Evolutionary conservation across 2,797 vertebrate species (phyloP).

Genomic region (Cirrhinus molitorella): DNA sequence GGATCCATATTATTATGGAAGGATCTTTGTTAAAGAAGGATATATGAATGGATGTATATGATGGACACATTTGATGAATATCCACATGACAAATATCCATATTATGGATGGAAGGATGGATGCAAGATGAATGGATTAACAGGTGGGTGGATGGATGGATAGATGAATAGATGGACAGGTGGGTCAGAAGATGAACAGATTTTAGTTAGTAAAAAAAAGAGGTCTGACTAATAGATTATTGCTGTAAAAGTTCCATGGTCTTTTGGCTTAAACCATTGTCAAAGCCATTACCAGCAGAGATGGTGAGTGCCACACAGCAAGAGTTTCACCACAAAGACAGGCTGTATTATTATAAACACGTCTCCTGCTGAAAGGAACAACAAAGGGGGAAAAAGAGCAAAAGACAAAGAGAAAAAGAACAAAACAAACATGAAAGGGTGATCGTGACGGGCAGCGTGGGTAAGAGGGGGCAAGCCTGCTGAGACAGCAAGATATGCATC

Average conservation of each 20-base stretch:
- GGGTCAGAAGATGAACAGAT: neutral
- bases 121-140: neutral
- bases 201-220: neutral
- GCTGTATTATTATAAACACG: slow-evolving; percentile 24
- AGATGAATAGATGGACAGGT: neutral
- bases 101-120: neutral
- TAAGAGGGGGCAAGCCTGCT: slow-evolving; percentile 35
- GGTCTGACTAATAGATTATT: neutral
- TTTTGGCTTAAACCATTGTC: neutral
- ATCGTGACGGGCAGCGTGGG: slow-evolving; percentile 27
- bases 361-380: slow-evolving; percentile 30
- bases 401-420: slow-evolving; percentile 35
- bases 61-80: neutral
- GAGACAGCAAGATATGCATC: slow-evolving; percentile 35
- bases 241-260: neutral
- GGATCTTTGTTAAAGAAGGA: neutral
- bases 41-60: neutral
- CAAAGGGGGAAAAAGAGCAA: slow-evolving; percentile 26
- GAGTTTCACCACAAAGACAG: slow-evolving; percentile 6
- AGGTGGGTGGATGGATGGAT: no score
- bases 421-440: slow-evolving; percentile 48
- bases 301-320: slow-evolving; percentile 28
- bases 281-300: slow-evolving; percentile 19
- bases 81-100: no score
- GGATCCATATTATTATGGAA: neutral